phyloP scores from a whole-genome alignment of 2,888 invertebrate species.

The Nomada fabriciana region DNA sequence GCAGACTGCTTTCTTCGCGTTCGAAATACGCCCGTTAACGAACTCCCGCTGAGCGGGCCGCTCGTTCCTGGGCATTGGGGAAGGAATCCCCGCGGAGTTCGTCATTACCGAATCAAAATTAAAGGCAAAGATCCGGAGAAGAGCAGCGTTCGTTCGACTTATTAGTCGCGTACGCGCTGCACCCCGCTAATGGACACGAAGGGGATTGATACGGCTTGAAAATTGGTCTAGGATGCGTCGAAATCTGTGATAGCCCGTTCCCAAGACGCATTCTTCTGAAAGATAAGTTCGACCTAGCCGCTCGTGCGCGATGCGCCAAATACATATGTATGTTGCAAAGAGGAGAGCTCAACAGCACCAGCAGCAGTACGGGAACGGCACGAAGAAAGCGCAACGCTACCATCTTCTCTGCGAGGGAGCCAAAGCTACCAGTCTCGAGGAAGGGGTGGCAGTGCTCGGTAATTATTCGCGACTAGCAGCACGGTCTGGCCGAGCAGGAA shows the following conservation, averaged over 20 bases:
- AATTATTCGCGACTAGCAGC: constrained; percentile 73
- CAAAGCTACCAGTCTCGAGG: neutral
- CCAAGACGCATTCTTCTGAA: no score
- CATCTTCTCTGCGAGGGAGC: neutral
- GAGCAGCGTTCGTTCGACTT: constrained; percentile 63
- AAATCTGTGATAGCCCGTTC: no score
- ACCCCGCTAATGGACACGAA: constrained; percentile 29
- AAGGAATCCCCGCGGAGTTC: constrained; percentile 73
- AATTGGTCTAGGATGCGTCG: no score
- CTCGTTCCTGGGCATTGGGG: constrained; percentile 65
- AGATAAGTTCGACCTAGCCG: no score
- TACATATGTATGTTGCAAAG: no score
- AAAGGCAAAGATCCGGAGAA: constrained; percentile 68
- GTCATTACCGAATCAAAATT: constrained; percentile 79
- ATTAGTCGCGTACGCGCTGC: constrained; percentile 67
- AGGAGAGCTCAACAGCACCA: no score
- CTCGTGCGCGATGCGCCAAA: no score
- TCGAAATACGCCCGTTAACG: constrained; percentile 68
- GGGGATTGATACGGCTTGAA: constrained; percentile 47
- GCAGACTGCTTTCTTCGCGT: constrained; percentile 39
- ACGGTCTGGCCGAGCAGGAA: constrained; percentile 36
- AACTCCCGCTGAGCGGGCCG: constrained; percentile 74
- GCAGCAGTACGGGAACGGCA: no score
- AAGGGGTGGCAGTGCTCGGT: constrained; percentile 46
- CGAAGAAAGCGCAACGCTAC: neutral